phyloP scores from a whole-genome alignment of 2,888 invertebrate species.

The Teleogryllus oceanicus region DNA sequence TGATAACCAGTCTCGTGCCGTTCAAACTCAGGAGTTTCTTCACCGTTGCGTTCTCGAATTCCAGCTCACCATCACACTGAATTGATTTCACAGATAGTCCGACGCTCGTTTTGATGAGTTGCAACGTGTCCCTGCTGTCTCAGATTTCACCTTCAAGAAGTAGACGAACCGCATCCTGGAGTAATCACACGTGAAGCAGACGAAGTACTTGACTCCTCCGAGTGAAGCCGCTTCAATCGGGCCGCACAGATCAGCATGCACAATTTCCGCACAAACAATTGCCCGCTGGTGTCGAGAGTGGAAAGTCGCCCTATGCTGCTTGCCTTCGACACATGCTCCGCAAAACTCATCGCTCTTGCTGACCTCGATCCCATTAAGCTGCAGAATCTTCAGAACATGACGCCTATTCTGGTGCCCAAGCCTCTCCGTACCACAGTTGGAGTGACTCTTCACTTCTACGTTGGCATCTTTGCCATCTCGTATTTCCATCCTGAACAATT shows the following conservation, averaged over 20 bases:
- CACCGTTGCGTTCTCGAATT: too few relatives aligned
- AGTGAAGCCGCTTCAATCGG: constrained; percentile 39
- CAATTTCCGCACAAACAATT: constrained; percentile 39
- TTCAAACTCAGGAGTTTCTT: too few relatives aligned
- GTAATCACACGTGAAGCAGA: constrained; percentile 41
- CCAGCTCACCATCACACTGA: too few relatives aligned
- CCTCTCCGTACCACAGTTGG: too few relatives aligned
- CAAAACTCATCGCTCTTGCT: constrained; percentile 34
- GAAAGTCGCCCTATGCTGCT: constrained; percentile 36
- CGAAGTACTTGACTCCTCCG: constrained; percentile 40
- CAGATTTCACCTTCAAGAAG: constrained; percentile 38
- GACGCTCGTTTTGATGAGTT: too few relatives aligned
- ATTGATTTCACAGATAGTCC: too few relatives aligned
- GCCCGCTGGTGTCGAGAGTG: constrained; percentile 27
- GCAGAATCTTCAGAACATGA: constrained; percentile 37
- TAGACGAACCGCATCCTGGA: constrained; percentile 40
- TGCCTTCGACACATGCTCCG: constrained; percentile 39
- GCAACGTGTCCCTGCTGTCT: background rate
- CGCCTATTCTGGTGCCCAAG: constrained; percentile 38
- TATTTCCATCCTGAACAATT: background rate
- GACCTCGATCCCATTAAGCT: constrained; percentile 33
- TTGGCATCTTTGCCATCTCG: too few relatives aligned
- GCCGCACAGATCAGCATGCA: constrained; percentile 40
- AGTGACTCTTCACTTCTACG: too few relatives aligned
- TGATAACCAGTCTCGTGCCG: too few relatives aligned